Evolutionary conservation across 2,888 invertebrate species (phyloP).

Genomic region (Troglohyphantes excavatus): DNA sequence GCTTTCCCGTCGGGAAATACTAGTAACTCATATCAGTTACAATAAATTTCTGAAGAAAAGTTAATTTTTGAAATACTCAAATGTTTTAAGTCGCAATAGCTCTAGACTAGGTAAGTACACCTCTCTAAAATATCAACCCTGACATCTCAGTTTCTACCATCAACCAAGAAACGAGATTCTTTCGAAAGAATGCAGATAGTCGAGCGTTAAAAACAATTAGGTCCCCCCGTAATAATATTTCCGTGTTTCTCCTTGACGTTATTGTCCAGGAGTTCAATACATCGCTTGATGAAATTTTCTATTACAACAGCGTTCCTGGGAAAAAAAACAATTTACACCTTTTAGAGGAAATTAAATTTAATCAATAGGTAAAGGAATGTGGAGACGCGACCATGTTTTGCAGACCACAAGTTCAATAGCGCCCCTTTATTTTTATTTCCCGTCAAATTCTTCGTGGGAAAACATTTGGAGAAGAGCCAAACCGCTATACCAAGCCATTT

Average conservation of each 20-base stretch:
- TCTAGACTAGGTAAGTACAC: no score
- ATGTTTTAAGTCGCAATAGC: no score
- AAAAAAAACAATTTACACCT: slow-evolving; percentile 68
- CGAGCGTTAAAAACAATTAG: slow-evolving; percentile 15
- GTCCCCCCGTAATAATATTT: slow-evolving; percentile 49
- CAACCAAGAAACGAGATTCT: background rate
- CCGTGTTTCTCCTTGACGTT: background rate
- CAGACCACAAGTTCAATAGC: slow-evolving; percentile 75
- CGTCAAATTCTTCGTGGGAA: slow-evolving; percentile 69
- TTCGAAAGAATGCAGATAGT: slow-evolving; percentile 8
- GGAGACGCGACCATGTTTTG: slow-evolving; percentile 65
- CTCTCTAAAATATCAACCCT: background rate
- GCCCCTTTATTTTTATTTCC: slow-evolving; percentile 60
- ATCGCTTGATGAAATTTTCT: slow-evolving; percentile 43
- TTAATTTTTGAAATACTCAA: no score
- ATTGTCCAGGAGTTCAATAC: background rate
- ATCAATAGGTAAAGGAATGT: slow-evolving; percentile 77
- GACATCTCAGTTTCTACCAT: no score
- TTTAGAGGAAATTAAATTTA: slow-evolving; percentile 78
- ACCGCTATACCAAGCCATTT: slow-evolving; percentile 55
- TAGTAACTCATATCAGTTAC: no score
- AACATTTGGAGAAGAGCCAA: slow-evolving; percentile 76
- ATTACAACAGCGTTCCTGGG: background rate
- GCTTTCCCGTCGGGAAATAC: no score
- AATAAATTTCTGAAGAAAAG: no score